Evolutionary conservation across 2,797 vertebrate genomes (phyloP).

Genomic region (Gouania willdenowi): DNA sequence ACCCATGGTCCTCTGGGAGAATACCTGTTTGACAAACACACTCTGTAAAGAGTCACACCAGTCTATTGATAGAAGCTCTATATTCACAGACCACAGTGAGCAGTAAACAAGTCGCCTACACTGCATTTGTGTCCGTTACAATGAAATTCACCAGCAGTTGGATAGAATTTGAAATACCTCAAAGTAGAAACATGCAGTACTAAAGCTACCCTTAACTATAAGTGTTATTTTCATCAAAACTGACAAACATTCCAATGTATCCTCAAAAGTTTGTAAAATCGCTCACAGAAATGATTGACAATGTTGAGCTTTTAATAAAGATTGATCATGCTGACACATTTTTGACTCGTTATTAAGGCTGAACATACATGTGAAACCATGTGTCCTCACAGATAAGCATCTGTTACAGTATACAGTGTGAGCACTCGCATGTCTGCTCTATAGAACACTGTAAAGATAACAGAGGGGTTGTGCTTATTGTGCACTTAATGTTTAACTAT

Average conservation of each 20-base stretch:
- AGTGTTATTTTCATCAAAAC: slow-evolving; percentile 1
- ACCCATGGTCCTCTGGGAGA: slow-evolving; percentile 67
- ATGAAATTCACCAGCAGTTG: slow-evolving; percentile 11
- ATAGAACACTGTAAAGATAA: slow-evolving; percentile 35
- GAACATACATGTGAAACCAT: not conserved
- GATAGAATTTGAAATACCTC: slow-evolving; percentile 56
- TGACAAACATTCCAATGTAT: slow-evolving; percentile 24
- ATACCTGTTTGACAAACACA: slow-evolving; percentile 78
- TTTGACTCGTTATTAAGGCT: not conserved
- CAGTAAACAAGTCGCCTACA: too few species aligned
- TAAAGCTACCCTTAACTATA: slow-evolving; percentile 5
- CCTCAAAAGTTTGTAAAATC: slow-evolving; percentile 1
- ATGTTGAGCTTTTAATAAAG: slow-evolving; percentile 35
- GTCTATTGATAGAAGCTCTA: not conserved
- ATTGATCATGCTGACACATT: not conserved
- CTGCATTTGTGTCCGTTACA: not conserved
- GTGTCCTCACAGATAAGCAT: not conserved
- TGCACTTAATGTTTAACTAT: slow-evolving; percentile 43
- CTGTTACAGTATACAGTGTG: not conserved
- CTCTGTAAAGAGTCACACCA: slow-evolving; percentile 49
- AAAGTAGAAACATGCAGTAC: slow-evolving; percentile 14
- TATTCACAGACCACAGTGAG: not conserved
- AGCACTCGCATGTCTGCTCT: not conserved
- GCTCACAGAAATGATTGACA: not conserved
- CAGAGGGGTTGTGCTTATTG: slow-evolving; percentile 31